A percentile compares a stretch with the other conserved stretches of the same genome.
These are phyloP conservation scores for Spatulosminthurus flaviceps DNA, from an alignment of 2,888 invertebrate genomes.

Conservation along the genomic window DNA sequence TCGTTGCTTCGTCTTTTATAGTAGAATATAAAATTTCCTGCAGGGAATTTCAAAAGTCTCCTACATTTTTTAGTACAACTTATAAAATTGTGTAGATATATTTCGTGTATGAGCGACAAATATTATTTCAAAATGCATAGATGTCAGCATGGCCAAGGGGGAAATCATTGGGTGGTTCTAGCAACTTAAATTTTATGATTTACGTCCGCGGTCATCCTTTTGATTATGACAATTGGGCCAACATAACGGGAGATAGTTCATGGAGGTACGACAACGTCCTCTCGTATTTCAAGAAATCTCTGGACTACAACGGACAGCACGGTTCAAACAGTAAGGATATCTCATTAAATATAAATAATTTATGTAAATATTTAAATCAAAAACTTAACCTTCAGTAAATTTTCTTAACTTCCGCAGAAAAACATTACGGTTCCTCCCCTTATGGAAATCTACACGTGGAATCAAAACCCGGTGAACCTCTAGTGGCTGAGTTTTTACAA, in stretches of 20 bases:
- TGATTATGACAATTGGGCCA: slow-evolving; percentile 58
- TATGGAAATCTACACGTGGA: slow-evolving; percentile 52
- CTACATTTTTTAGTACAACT: no score
- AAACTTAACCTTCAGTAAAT: background rate
- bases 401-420: no score
- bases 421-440: slow-evolving; percentile 32
- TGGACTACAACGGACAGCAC: slow-evolving; percentile 54
- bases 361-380: background rate
- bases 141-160: background rate
- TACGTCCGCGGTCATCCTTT: slow-evolving; percentile 44
- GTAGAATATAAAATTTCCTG: background rate
- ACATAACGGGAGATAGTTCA: slow-evolving; percentile 48
- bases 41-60: background rate
- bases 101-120: no score
- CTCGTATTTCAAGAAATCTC: slow-evolving; percentile 53
- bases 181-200: slow-evolving; percentile 4
- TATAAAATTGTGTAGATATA: no score
- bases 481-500: slow-evolving; percentile 49
- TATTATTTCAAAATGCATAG: no score
- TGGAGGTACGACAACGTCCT: slow-evolving; percentile 59
- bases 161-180: background rate
- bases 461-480: slow-evolving; percentile 34
- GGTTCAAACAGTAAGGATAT: slow-evolving; percentile 44
- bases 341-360: background rate
- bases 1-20: background rate